Evolutionary conservation across 2,888 invertebrate genomes (phyloP), one percentile per base, ranked within the genome.

Genomic region (Encarsia formosa): DNA sequence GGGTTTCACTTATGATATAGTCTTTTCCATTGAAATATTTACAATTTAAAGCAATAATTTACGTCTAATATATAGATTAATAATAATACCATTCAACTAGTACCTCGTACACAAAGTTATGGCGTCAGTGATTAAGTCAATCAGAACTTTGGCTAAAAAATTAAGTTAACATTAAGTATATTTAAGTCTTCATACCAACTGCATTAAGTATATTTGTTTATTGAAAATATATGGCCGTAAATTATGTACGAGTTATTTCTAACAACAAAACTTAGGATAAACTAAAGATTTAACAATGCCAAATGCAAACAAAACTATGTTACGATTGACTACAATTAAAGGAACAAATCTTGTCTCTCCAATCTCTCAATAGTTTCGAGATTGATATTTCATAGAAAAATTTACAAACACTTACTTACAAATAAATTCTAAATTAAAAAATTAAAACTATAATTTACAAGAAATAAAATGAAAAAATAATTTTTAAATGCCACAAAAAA

Each of bases 211-310:
- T 18, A 16, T 18, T 22, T 22, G 23, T 15, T 37, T 26, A 40
- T n/a, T 44, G 22, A 23, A 47, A 44, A 29, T 9, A 40, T 15
- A 38, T 18, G 8, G 26, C 39, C 19, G 20, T 22, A 35, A 41
- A 19, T 48, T 52, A 37, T 41, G 48, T 52, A 52, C 48, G 29
- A 56, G 42, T 38, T 43, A 52, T 35, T 46, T 42, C 20, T 23
- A 38, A 48, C 24, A 53, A 56, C 56, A 56, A 39, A 56, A 49
- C 47, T 53, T 52, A 49, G 24, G 44, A 6, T 48, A 50, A 56
- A 56, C 47, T 50, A 54, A 56, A 54, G 50, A 46, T 56, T 53
- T 51, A 57, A 57, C 57, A 54, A 54, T 49, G 43, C 39, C 57
- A 54, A 54, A 54, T 34, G 51, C 51, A 52, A 57, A 54, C 54